Evolutionary conservation across 2,888 invertebrate species (phyloP), one percentile per base, ranked within the genome.

Genomic region (Luperina nickerlii): DNA sequence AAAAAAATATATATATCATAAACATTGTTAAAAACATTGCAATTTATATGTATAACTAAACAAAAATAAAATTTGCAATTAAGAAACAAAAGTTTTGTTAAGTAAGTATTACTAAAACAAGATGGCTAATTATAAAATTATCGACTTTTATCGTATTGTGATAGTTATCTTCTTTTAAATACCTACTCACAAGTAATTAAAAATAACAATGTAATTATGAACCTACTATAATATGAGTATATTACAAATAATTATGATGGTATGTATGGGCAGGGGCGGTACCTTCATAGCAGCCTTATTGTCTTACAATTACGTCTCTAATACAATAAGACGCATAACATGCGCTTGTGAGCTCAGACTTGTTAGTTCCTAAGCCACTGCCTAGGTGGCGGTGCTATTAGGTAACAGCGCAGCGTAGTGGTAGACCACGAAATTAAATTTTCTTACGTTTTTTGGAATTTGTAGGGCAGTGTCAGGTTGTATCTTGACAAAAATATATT

Each of bases 341-440:
- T n/a, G 54, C 18, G 18, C 27, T 20, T 67, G 66, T 51, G 1
- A 79, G 24, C 20, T 42, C 18, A 42, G 32, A 45, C 15, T 32
- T 45, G 3, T 60, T 57, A 78, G 82, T 84, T 79, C 66, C 38
- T 27, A 45, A 18, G 65, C 2, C 38, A 4, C 9, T 45, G 68
- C 24, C 38, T 78, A 83, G 69, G 63, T 82, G 69, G 65, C 69
- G 38, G 20, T 79, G 68, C 42, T 42, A n/a, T 54, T 20, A n/a
- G n/a, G n/a, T n/a, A 32, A 32, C 32, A 32, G 38, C 38, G 38
- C 38, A 38, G 38, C 5, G 38, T 3, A 5, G 38, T 38, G 38
- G 6, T 38, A 38, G 38, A 38, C 38, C 38, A 6, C 6, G 0
- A 7, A 38, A 38, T 38, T 38, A 38, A 38, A 38, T 38, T 38